Base-by-base conservation (phyloP, 2,113 vertebrate species). In the Channa maculata region DNA sequence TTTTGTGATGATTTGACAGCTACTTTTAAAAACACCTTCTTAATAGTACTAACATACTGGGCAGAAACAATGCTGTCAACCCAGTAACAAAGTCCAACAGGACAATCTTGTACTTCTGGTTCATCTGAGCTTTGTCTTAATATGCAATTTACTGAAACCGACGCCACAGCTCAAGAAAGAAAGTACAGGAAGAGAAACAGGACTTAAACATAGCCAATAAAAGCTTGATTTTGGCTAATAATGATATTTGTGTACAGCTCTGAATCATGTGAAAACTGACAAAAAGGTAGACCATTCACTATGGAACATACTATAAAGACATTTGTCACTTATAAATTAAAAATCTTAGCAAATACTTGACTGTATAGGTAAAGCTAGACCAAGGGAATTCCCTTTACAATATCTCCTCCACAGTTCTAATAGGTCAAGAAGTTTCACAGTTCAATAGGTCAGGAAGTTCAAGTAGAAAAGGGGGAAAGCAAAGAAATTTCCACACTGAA, bases 91-190 rank as follows among this genome's bases (percentile, higher is more conserved):
- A 41, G 38, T 6, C 13, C 45, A 36, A 88, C 74, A 55, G 41
- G 76, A 8, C 24, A 9, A 33, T 75, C 82, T 61, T 83, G 91
- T 88, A 76, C 61, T 85, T 87, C 88, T 44, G 14, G 82, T 87
- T 85, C 72, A 52, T 34, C 6, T 44, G 3, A 12, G 9, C 24
- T 2, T 6, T 52, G 34, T 51, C 2, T 49, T 58, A 51, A 50
- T 54, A 43, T 24, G 55, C 63, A 41, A 5, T 45, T 5, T 43
- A 65, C 34, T 55, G 5, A 48, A 69, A 70, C 60, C 57, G 70
- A 66, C 33, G n/a, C 3, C 6, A 46, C 11, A 9, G 5, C 37
- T 36, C n/a, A 34, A 46, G 9, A 41, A 48, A 51, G 6, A 12
- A 8, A 39, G 0, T 41, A 44, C 37, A 38, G 15, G 7, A 0